phyloP scores from a whole-genome alignment of 1,140 invertebrate species.

The Harpegnathos saltator region DNA sequence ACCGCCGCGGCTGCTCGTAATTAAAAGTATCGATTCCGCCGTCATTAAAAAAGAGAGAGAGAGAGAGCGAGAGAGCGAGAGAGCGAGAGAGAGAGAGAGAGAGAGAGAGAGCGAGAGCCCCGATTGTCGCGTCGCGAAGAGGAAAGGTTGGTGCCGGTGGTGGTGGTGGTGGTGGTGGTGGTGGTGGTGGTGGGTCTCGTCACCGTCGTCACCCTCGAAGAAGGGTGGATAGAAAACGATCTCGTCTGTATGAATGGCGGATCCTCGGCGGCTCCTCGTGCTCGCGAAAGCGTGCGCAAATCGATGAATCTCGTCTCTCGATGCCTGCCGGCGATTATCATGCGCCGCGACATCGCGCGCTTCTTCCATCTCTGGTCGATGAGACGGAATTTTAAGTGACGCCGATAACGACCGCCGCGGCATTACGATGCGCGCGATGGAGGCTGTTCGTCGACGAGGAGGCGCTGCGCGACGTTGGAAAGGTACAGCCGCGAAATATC shows the following conservation, averaged over 20 bases:
- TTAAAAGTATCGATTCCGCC: constrained; percentile 74
- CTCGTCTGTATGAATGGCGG: constrained; percentile 70
- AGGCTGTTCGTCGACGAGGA: too few species aligned
- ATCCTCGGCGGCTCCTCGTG: constrained; percentile 60
- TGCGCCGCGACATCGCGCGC: constrained; percentile 63
- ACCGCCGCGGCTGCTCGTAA: constrained; percentile 43
- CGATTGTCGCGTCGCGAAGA: constrained; percentile 37
- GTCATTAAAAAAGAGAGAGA: constrained; percentile 72
- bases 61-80: too few species aligned
- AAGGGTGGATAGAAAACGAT: constrained; percentile 24
- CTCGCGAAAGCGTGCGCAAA: constrained; percentile 76
- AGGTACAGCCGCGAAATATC: too few species aligned
- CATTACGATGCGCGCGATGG: constrained; percentile 14
- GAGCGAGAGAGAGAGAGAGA: too few species aligned
- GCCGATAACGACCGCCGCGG: constrained; percentile 22
- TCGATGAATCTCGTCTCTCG: constrained; percentile 80
- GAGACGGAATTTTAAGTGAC: constrained; percentile 59
- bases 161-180: too few species aligned
- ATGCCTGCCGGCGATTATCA: constrained; percentile 68
- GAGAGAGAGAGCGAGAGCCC: too few species aligned
- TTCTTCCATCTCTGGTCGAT: constrained; percentile 34
- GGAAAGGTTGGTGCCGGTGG: too few species aligned
- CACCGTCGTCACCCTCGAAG: background rate
- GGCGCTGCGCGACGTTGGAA: too few species aligned
- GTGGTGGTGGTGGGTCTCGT: background rate